Conservation (phyloP, 2,113 vertebrate species). For the Gallinago paraguaiae region DNA sequence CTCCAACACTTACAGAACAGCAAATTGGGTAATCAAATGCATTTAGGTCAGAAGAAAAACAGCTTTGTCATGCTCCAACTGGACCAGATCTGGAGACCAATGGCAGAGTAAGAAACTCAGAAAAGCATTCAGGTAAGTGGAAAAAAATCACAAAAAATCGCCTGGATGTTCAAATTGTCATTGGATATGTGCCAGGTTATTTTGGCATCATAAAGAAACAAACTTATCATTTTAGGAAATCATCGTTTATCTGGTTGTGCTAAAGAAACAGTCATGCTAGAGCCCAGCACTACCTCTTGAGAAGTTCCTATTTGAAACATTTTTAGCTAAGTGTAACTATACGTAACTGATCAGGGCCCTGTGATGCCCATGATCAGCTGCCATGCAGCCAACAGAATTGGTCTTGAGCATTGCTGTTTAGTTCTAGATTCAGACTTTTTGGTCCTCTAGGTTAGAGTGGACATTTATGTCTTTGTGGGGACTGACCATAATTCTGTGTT, state of each 20-base stretch:
- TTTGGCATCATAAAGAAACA: background rate
- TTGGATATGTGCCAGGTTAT: background rate
- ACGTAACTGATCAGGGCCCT: background rate
- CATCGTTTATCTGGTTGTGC: background rate
- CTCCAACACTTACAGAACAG: background rate
- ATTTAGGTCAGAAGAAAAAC: background rate
- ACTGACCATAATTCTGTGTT: background rate
- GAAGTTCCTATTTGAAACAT: background rate
- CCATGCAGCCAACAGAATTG: background rate
- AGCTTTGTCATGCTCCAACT: background rate
- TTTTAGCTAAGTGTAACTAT: background rate
- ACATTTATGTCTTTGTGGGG: background rate
- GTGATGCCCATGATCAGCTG: background rate
- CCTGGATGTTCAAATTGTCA: background rate
- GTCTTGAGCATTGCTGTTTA: background rate
- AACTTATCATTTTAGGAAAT: background rate
- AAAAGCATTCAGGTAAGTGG: background rate
- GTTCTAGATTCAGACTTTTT: background rate
- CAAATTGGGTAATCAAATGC: background rate
- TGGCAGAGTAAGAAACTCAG: background rate
- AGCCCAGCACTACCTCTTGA: background rate
- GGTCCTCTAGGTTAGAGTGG: background rate
- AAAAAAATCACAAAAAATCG: background rate
- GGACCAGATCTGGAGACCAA: background rate
- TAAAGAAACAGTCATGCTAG: background rate